These are phyloP conservation scores for Tanytarsus gracilentus DNA, from an alignment of 2,888 invertebrate genomes.

Conservation along the genomic window DNA sequence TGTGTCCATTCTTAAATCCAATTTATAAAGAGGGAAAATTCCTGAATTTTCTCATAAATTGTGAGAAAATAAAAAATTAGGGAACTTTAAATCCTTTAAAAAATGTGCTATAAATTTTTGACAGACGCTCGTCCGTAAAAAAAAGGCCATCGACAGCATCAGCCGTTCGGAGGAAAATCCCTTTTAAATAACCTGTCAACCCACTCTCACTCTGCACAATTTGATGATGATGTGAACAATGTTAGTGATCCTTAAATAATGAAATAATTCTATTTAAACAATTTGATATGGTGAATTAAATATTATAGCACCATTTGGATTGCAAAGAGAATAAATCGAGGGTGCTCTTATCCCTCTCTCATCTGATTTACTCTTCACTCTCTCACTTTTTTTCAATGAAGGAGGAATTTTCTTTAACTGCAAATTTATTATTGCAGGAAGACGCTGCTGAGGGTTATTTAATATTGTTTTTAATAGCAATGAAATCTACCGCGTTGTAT, in stretches of 20 bases:
- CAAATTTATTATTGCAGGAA: too few relatives aligned
- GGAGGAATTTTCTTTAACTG: too few relatives aligned
- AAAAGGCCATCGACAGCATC: neutral
- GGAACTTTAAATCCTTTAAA: conserved; percentile 14
- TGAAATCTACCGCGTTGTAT: neutral
- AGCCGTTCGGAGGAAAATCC: neutral
- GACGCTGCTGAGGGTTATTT: neutral
- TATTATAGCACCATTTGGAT: conserved; percentile 19
- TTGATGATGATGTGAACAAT: conserved; percentile 25
- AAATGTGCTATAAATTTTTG: neutral
- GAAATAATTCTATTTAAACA: conserved; percentile 29
- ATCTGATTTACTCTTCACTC: neutral
- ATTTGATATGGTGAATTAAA: conserved; percentile 31
- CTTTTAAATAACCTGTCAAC: conserved; percentile 25
- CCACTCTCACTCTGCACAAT: neutral
- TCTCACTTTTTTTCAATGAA: neutral
- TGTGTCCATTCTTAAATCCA: too few relatives aligned
- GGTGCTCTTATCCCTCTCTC: neutral
- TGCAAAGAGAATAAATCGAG: too few relatives aligned
- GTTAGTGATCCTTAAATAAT: conserved; percentile 25
- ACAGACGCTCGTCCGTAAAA: neutral
- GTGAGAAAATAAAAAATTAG: too few relatives aligned
- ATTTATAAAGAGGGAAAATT: too few relatives aligned
- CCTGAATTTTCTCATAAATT: too few relatives aligned
- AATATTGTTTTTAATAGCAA: conserved; percentile 3